Evolutionary conservation across 1,140 invertebrate species (phyloP).

Genomic region (Papilio polytes): DNA sequence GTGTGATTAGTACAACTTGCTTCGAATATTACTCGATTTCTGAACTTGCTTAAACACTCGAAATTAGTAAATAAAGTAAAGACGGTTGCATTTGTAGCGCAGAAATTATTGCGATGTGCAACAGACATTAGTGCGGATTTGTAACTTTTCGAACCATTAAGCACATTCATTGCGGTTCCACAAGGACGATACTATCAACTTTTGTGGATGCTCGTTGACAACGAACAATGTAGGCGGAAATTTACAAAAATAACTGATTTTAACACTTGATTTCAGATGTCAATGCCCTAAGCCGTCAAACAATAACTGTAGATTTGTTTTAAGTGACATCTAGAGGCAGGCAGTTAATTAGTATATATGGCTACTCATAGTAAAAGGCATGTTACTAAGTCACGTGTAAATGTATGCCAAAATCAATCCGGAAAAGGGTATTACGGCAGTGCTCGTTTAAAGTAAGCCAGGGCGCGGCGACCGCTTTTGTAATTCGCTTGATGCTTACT

Average conservation of each 20-base stretch:
- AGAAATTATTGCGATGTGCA: conserved; percentile 34
- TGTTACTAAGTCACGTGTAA: too few species aligned
- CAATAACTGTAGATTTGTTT: too few species aligned
- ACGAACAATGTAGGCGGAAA: conserved; percentile 6
- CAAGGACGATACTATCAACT: conserved; percentile 38
- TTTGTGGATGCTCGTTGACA: neutral
- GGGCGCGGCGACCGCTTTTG: conserved; percentile 29
- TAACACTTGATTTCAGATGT: neutral
- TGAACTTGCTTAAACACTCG: too few species aligned
- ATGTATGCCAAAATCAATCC: conserved; percentile 20
- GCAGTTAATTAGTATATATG: too few species aligned
- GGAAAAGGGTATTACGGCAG: conserved; percentile 32
- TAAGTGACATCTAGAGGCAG: too few species aligned
- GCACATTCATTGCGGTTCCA: conserved; percentile 25
- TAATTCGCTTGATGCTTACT: neutral
- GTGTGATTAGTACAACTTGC: too few species aligned
- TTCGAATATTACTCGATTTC: too few species aligned
- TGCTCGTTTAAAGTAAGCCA: neutral
- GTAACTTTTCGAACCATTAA: conserved; percentile 39
- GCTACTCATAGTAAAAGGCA: too few species aligned
- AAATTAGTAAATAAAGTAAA: neutral
- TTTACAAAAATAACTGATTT: conserved; percentile 12
- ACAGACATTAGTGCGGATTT: conserved; percentile 38
- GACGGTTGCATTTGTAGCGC: conserved; percentile 6
- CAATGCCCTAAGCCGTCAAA: too few species aligned